Base-by-base conservation (phyloP, 2,113 vertebrate genomes). In the Ondatra zibethicus region DNA sequence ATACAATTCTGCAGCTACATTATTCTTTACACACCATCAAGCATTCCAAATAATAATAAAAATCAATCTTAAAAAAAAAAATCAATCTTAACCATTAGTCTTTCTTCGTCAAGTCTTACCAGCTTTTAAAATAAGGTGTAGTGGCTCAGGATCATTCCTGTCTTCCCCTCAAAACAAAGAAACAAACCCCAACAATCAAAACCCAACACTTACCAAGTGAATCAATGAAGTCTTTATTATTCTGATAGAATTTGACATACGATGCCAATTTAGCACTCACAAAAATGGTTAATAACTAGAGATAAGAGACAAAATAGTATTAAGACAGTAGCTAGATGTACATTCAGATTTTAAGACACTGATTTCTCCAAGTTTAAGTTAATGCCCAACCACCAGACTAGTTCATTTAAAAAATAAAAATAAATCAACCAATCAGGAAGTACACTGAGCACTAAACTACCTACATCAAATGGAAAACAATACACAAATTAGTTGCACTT, bases 191-290 rank as follows among this genome's bases (percentile, higher is more conserved):
- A 86, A 47, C 10, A 68, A 86, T 47, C 27, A 86, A 47, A 91
- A 11, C 61, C 72, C 75, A 97, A 96, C 96, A 98, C 99, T 99
- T 98, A 99, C 99, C 99, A 66, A 99, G 99, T 91, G 99, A 99
- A 97, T 99, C 99, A 97, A 99, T 99, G 98, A 99, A 99, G 98
- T 99, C 99, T 98, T 99, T 99, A 99, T 99, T 99, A 98, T 98
- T 99, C 98, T 99, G 99, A 98, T 99, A 99, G 98, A 99, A 99
- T 97, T 99, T 99, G 93, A 99, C 99, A 93, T 99, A 99, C 25
- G 99, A 99, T 80, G 97, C 99, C 96, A 99, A 99, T 97, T 99
- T 99, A 95, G 99, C 99, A 95, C 99, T 99, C 97, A 99, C 99
- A 98, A 99, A 99, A 98, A 99, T 99, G 88, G 99, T 99, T 98